Conservation (phyloP, 53 echinoderm and acorn worm species). For the Astropecten irregularis region DNA sequence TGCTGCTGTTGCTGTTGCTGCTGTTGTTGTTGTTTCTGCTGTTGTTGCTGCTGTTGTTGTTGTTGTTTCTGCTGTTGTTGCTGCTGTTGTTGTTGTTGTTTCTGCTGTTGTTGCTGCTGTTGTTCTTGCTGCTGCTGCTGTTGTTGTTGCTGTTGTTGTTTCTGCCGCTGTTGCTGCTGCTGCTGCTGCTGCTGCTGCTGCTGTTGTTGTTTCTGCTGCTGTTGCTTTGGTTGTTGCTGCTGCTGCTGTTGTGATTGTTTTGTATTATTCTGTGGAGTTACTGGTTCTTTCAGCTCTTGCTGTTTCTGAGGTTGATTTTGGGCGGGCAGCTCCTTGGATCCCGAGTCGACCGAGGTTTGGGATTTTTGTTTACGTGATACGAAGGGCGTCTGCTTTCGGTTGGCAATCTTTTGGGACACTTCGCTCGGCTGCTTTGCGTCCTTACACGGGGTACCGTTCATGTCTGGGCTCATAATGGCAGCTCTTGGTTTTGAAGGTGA, state of each 20-base stretch:
- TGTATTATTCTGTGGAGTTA: neutral
- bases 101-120: neutral
- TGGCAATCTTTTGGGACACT: neutral
- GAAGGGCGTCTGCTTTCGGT: neutral
- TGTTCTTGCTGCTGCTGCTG: neutral
- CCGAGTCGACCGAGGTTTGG: neutral
- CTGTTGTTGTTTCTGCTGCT: conserved; percentile 6
- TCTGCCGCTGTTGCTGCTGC: neutral
- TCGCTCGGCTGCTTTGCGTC: neutral
- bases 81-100: conserved; percentile 6
- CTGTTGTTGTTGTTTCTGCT: neutral
- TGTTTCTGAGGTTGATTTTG: neutral
- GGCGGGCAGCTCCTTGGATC: too few species aligned
- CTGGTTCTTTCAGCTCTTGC: neutral
- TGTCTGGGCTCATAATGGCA: neutral
- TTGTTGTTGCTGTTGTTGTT: neutral
- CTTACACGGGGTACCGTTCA: neutral
- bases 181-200: neutral
- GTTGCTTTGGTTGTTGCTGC: neutral
- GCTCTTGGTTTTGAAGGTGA: neutral
- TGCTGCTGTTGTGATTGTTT: neutral
- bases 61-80: neutral
- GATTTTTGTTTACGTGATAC: conserved; percentile 5
- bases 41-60: conserved; percentile 1
- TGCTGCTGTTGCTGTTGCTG: too few species aligned